Evolutionary conservation across 2,888 invertebrate genomes (phyloP), one percentile per base, ranked within the genome.

Genomic region (Invenusta paracnida): DNA sequence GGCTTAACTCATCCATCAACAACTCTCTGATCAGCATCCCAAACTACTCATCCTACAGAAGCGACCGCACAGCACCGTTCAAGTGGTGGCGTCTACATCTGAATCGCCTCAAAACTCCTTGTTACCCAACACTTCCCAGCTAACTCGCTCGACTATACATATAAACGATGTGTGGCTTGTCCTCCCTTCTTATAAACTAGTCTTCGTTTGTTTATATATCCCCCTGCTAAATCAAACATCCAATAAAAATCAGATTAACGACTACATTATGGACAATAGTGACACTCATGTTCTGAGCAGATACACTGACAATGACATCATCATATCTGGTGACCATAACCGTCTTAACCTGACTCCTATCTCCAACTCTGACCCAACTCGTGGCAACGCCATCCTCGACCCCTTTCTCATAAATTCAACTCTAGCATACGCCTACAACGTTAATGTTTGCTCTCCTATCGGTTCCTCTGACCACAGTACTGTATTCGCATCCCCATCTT

Each of bases 1-100:
- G 73, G 73, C 23, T 73, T 73, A 73, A 73, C 73, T 23, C 73
- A 73, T 73, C 27, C 73, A 23, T 73, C 23, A 73, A 73, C 73
- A 23, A 73, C 73, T 73, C 73, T 23, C 73, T 73, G 48, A 48
- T 48, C 48, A 48, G 48, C 48, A 48, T 48, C 48, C 48, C 48
- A 48, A 48, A 48, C 48, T 48, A 48, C 48, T 48, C 48, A 48
- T 48, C 48, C 48, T 48, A 48, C 48, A 48, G 48, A 48, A 48
- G 17, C 48, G 48, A 48, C 48, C 48, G 48, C 48, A 48, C 48
- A 48, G 48, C 5, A 48, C 48, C 5, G 5, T 17, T 17, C 48
- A 48, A 17, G 48, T 48, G 48, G 48, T 48, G 48, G 48, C 48
- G 48, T 48, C 48, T 48, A 17, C 48, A 48, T 48, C 48, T 48